Conservation (phyloP, 2,888 invertebrate genomes). For the Myopa tessellatipennis region DNA sequence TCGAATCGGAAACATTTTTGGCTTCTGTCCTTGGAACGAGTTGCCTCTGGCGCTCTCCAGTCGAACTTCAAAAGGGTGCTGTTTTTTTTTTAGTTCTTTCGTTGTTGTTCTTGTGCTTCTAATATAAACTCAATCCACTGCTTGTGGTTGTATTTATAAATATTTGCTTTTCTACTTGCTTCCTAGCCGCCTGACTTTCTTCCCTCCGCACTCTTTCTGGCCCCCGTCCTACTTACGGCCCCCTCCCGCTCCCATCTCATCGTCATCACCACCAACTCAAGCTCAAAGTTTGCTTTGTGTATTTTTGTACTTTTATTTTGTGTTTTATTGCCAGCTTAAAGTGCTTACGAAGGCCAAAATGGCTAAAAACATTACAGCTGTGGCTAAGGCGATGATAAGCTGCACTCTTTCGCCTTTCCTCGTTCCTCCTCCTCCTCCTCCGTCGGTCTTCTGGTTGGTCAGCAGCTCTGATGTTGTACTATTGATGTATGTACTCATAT, state of each 20-base stretch:
- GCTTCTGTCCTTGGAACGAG: constrained; percentile 6
- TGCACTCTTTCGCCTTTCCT: neutral
- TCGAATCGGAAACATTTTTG: constrained; percentile 31
- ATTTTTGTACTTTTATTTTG: neutral
- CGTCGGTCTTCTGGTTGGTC: neutral
- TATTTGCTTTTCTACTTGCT: constrained; percentile 16
- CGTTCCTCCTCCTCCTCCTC: neutral
- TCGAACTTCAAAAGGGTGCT: no score
- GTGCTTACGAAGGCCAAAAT: constrained; percentile 32
- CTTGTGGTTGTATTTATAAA: constrained; percentile 11
- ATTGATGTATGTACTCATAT: neutral
- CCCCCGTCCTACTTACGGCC: neutral
- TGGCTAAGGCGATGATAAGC: constrained; percentile 9
- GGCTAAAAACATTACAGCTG: constrained; percentile 20
- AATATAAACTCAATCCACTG: neutral
- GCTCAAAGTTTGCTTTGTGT: neutral
- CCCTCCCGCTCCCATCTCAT: neutral
- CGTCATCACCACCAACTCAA: neutral
- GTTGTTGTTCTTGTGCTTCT: neutral
- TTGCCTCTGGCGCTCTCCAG: neutral
- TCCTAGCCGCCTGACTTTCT: constrained; percentile 1
- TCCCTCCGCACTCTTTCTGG: neutral
- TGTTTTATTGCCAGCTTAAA: constrained; percentile 32
- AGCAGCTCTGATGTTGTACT: neutral
- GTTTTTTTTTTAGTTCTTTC: neutral